A percentile compares a stretch with the other conserved stretches of the same genome.
phyloP scores from a whole-genome alignment of 35 echinoderm and acorn worm genomes.

The Nesometra sesokonis region DNA sequence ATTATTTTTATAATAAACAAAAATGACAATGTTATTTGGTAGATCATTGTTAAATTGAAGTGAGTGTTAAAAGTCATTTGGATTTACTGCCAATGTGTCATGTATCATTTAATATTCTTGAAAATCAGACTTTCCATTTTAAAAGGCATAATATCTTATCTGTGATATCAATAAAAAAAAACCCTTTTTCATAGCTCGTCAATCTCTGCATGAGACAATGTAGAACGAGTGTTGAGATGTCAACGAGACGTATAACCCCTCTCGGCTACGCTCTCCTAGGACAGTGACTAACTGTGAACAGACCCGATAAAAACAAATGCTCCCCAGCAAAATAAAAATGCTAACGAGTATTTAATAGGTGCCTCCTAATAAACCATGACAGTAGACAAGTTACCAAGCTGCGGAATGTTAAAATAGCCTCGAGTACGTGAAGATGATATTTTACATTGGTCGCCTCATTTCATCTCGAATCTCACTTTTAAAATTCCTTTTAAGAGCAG shows the following conservation, averaged over 20 bases:
- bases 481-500: background rate
- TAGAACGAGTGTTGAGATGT: background rate
- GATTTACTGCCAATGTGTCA: too few relatives aligned
- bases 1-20: too few relatives aligned
- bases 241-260: background rate
- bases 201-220: too few relatives aligned
- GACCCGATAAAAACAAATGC: background rate
- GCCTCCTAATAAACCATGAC: background rate
- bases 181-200: too few relatives aligned
- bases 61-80: too few relatives aligned
- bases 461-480: background rate
- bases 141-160: too few relatives aligned
- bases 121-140: too few relatives aligned
- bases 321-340: background rate
- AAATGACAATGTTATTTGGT: too few relatives aligned
- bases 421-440: background rate
- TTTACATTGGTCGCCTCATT: background rate
- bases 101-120: too few relatives aligned
- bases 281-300: background rate
- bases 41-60: too few relatives aligned
- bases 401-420: background rate
- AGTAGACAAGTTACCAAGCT: background rate
- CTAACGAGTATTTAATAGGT: background rate
- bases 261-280: background rate
- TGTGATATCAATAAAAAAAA: too few relatives aligned